Conservation (phyloP, 2,113 vertebrate species). For the Anser brachyrhynchus region DNA sequence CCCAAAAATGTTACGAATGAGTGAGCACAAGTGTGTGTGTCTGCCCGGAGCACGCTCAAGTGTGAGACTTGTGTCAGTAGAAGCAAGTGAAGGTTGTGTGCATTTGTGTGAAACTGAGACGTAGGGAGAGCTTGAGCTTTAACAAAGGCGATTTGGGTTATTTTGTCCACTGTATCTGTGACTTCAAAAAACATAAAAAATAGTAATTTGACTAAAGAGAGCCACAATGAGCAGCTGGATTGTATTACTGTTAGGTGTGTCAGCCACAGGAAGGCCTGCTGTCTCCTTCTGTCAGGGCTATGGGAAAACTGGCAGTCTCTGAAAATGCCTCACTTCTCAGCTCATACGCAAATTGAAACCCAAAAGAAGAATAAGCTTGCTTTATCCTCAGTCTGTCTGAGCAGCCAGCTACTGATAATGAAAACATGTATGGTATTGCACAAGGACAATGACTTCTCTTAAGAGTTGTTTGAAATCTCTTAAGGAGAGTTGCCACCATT, state of each 20-base stretch:
- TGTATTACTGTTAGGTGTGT: not conserved
- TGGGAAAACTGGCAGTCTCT: not conserved
- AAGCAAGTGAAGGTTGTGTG: not conserved
- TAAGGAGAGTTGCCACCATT: not conserved
- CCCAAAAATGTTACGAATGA: not conserved
- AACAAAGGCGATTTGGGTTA: not conserved
- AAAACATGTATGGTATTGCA: not conserved
- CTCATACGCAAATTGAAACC: not conserved
- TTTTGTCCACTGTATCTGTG: not conserved
- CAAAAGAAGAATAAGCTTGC: not conserved
- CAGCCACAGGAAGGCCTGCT: not conserved
- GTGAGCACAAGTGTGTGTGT: not conserved
- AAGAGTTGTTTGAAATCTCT: not conserved
- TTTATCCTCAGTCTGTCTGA: not conserved
- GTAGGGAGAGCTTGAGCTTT: not conserved
- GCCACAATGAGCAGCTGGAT: not conserved
- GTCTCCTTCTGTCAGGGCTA: not conserved
- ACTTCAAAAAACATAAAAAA: not conserved
- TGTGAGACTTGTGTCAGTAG: not conserved
- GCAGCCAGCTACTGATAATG: not conserved
- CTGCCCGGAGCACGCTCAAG: not conserved
- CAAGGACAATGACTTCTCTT: not conserved
- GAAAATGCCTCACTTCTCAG: conserved; percentile 16
- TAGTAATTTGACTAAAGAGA: not conserved
- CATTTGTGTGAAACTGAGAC: not conserved